Conservation (phyloP, 2,888 invertebrate genomes). For the Hedya salicella region DNA sequence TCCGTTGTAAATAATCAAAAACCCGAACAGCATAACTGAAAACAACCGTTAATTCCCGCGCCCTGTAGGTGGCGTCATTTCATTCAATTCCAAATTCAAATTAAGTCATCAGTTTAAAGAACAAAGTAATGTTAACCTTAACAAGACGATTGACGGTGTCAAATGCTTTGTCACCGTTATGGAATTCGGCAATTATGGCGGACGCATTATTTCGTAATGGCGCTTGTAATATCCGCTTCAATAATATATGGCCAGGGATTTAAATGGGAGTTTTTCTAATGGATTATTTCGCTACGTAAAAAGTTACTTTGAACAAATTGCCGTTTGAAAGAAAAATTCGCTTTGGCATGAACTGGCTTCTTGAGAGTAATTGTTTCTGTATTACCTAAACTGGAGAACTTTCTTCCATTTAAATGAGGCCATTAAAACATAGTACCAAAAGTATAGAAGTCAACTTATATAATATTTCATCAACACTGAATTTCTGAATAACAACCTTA, state of each 20-base stretch:
- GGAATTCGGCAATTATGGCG: constrained; percentile 40
- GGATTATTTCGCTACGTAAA: constrained; percentile 24
- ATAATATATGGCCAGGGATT: constrained; percentile 40
- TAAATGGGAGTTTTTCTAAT: constrained; percentile 35
- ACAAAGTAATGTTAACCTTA: constrained; percentile 16
- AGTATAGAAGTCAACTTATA: too few relatives aligned
- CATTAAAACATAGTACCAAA: not conserved
- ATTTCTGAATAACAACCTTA: too few relatives aligned
- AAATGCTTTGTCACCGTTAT: not conserved
- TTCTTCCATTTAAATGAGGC: not conserved
- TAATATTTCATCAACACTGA: too few relatives aligned
- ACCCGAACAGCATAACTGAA: constrained; percentile 44
- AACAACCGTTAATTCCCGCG: constrained; percentile 48
- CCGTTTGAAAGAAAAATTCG: not conserved
- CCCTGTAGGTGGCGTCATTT: constrained; percentile 51
- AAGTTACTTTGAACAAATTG: constrained; percentile 24
- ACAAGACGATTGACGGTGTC: not conserved
- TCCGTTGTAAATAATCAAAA: constrained; percentile 38
- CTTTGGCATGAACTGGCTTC: not conserved
- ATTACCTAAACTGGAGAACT: not conserved
- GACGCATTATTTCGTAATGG: constrained; percentile 48
- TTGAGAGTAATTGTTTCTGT: not conserved
- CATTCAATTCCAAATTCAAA: constrained; percentile 50
- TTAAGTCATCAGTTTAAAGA: constrained; percentile 37
- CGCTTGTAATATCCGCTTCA: constrained; percentile 42